phyloP scores from a whole-genome alignment of 1,140 invertebrate genomes.

The Phymorhynchus buccinoides region DNA sequence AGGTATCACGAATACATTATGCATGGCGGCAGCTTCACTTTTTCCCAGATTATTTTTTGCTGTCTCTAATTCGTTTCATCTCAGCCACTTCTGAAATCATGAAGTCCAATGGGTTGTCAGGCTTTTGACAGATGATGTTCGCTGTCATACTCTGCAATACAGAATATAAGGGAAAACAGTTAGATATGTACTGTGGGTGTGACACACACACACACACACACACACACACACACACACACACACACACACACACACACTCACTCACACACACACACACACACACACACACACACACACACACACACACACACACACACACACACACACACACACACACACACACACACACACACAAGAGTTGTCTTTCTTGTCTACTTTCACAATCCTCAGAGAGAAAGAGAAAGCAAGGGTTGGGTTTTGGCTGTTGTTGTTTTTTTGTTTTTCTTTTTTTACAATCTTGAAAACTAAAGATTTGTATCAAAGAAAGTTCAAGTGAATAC shows the following conservation, averaged over 20 bases:
- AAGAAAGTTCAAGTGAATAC: too few relatives aligned
- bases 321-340: conserved; percentile 10
- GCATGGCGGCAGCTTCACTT: not conserved
- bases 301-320: not conserved
- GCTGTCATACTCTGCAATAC: conserved; percentile 39
- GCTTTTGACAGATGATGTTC: conserved; percentile 30
- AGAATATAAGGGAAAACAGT: not conserved
- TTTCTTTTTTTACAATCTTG: too few relatives aligned
- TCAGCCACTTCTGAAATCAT: conserved; percentile 36
- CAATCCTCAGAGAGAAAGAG: too few relatives aligned
- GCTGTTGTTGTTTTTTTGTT: too few relatives aligned
- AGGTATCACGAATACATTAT: too few relatives aligned
- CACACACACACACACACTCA: not conserved
- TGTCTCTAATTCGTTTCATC: conserved; percentile 18
- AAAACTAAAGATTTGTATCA: too few relatives aligned
- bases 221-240: too few relatives aligned
- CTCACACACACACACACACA: conserved; percentile 26
- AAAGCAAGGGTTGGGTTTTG: too few relatives aligned
- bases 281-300: conserved; percentile 1
- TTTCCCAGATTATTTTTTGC: not conserved
- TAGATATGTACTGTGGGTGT: not conserved
- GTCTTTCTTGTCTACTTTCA: too few relatives aligned
- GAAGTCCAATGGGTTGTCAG: conserved; percentile 36
- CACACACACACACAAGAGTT: too few relatives aligned
- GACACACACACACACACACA: too few relatives aligned